Conservation (phyloP, 2,888 invertebrate species). For the Mycalesis mineus region DNA sequence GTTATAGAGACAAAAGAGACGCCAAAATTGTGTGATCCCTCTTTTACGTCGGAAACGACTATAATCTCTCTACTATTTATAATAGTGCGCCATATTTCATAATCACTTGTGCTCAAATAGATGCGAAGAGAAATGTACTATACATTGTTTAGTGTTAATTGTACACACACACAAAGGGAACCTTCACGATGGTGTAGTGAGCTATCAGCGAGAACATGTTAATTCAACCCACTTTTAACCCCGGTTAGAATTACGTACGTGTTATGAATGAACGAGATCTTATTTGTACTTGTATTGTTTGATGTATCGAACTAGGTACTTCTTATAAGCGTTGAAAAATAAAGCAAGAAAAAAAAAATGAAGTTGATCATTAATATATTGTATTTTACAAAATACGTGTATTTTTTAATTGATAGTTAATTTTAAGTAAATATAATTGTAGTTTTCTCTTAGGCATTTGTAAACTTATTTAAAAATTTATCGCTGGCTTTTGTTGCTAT, state of each 20-base stretch:
- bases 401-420: no score
- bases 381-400: no score
- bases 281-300: slow-evolving; percentile 5
- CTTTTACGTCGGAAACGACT: no score
- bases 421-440: no score
- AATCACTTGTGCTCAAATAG: background rate
- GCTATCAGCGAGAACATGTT: slow-evolving; percentile 31
- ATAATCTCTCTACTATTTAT: background rate
- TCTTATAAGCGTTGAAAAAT: background rate
- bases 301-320: background rate
- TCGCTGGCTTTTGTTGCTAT: no score
- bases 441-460: no score
- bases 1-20: no score
- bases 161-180: slow-evolving; percentile 26
- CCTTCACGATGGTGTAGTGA: slow-evolving; percentile 23
- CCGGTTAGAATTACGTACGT: slow-evolving; percentile 13
- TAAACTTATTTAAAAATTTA: no score
- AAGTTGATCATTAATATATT: no score
- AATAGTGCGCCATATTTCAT: background rate
- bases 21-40: no score
- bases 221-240: slow-evolving; percentile 28
- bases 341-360: background rate
- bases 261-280: slow-evolving; percentile 14
- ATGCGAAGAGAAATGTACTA: slow-evolving; percentile 24
- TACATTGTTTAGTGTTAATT: slow-evolving; percentile 34